Evolutionary conservation across 2,113 vertebrate genomes (phyloP).

Genomic region (Mionectes macconnelli): DNA sequence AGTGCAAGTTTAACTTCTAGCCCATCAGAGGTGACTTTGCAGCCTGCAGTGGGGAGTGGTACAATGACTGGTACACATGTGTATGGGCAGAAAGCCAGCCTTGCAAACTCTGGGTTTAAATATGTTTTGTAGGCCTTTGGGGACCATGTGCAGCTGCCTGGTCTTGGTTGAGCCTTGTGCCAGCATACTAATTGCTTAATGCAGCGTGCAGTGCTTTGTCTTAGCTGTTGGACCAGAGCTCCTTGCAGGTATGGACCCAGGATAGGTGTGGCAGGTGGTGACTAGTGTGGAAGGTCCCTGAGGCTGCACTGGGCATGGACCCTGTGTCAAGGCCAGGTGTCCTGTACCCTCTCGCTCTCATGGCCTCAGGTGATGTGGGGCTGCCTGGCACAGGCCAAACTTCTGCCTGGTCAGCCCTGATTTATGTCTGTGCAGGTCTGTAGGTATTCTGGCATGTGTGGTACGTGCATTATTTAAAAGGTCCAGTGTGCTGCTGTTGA

Average conservation of each 20-base stretch:
- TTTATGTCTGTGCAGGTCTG: not conserved
- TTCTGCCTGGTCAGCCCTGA: not conserved
- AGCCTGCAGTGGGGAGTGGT: not conserved
- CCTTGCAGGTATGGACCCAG: not conserved
- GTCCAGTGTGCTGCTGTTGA: not conserved
- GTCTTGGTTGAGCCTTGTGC: not conserved
- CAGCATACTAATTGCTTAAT: not conserved
- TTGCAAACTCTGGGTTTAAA: not conserved
- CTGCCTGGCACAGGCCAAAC: not conserved
- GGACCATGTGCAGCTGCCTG: constrained; percentile 10
- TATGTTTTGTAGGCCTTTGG: constrained; percentile 26
- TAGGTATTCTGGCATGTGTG: accelerated
- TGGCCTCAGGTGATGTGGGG: not conserved
- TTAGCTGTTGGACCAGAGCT: not conserved
- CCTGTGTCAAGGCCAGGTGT: not conserved
- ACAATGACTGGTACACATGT: constrained; percentile 17
- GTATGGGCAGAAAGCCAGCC: constrained; percentile 28
- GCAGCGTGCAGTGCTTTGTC: not conserved
- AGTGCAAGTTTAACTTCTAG: not conserved
- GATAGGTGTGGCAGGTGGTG: not conserved
- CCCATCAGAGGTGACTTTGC: not conserved
- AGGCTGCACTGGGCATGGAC: not conserved
- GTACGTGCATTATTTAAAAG: not conserved
- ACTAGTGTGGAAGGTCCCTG: not conserved
- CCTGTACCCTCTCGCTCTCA: not conserved